Evolutionary conservation across 2,888 invertebrate genomes (phyloP).

Genomic region (Margaritifera margaritifera): DNA sequence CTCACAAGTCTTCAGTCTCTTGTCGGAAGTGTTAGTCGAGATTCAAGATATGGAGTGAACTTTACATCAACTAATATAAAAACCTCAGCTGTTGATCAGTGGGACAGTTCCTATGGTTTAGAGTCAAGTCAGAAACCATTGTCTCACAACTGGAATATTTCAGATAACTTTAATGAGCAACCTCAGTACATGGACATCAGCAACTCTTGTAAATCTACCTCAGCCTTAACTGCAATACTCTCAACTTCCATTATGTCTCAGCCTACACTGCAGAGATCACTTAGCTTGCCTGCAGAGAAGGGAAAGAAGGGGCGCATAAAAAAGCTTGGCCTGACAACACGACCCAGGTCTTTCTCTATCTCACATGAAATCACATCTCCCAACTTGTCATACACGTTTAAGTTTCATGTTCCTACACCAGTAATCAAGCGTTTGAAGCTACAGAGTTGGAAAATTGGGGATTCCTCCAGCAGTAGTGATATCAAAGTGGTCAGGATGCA

Average conservation of each 20-base stretch:
- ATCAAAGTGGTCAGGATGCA: slow-evolving; percentile 61
- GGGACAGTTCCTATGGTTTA: too few relatives aligned
- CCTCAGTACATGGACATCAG: too few relatives aligned
- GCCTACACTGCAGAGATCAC: slow-evolving; percentile 5
- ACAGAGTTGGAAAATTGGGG: slow-evolving; percentile 14
- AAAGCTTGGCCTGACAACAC: neutral
- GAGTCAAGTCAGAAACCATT: too few relatives aligned
- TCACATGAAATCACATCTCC: slow-evolving; percentile 3
- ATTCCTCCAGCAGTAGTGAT: slow-evolving; percentile 7
- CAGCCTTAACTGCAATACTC: too few relatives aligned
- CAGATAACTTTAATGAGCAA: too few relatives aligned
- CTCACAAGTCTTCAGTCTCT: slow-evolving; percentile 32
- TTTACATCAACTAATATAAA: slow-evolving; percentile 8
- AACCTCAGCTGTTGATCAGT: too few relatives aligned
- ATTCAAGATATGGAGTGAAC: slow-evolving; percentile 30
- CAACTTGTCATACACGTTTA: slow-evolving; percentile 54
- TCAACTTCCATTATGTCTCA: too few relatives aligned
- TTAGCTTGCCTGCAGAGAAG: slow-evolving; percentile 8
- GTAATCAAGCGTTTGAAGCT: slow-evolving; percentile 57
- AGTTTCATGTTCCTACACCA: slow-evolving; percentile 62
- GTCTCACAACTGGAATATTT: too few relatives aligned
- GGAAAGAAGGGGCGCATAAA: neutral
- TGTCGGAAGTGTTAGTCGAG: slow-evolving; percentile 38
- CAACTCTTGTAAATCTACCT: too few relatives aligned
- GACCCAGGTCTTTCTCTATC: neutral